These are phyloP conservation scores for Stenurella melanura DNA, from an alignment of 2,888 invertebrate genomes.

Conservation along the genomic window DNA sequence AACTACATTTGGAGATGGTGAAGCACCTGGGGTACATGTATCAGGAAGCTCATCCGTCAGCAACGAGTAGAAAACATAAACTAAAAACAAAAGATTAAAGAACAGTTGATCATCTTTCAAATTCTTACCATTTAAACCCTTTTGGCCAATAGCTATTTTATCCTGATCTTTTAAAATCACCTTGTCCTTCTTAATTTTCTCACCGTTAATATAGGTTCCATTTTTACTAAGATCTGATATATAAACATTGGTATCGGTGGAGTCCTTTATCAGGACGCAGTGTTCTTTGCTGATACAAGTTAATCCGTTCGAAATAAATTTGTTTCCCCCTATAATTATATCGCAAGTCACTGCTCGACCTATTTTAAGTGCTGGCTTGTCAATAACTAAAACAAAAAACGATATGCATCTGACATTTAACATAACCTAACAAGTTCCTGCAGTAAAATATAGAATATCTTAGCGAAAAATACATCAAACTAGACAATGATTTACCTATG, in stretches of 20 bases:
- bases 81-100: slow-evolving; percentile 34
- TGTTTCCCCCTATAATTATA: slow-evolving; percentile 60
- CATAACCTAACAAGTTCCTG: too few relatives aligned
- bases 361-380: slow-evolving; percentile 43
- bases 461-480: too few relatives aligned
- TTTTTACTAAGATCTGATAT: slow-evolving; percentile 86
- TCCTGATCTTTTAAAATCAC: slow-evolving; percentile 58
- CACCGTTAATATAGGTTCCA: slow-evolving; percentile 89
- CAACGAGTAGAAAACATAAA: slow-evolving; percentile 41
- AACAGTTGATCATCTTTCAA: slow-evolving; percentile 2
- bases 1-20: slow-evolving; percentile 22
- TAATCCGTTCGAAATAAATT: slow-evolving; percentile 73
- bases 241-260: slow-evolving; percentile 55
- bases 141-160: slow-evolving; percentile 44
- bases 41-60: slow-evolving; percentile 45
- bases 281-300: slow-evolving; percentile 80
- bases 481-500: too few relatives aligned
- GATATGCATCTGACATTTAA: not conserved
- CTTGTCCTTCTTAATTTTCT: slow-evolving; percentile 82
- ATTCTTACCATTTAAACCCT: slow-evolving; percentile 43
- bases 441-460: too few relatives aligned
- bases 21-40: slow-evolving; percentile 42
- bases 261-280: slow-evolving; percentile 76
- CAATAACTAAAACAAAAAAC: slow-evolving; percentile 45
- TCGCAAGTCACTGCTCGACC: slow-evolving; percentile 56